phyloP scores from a whole-genome alignment of 2,797 vertebrate species.

The Myripristis murdjan region DNA sequence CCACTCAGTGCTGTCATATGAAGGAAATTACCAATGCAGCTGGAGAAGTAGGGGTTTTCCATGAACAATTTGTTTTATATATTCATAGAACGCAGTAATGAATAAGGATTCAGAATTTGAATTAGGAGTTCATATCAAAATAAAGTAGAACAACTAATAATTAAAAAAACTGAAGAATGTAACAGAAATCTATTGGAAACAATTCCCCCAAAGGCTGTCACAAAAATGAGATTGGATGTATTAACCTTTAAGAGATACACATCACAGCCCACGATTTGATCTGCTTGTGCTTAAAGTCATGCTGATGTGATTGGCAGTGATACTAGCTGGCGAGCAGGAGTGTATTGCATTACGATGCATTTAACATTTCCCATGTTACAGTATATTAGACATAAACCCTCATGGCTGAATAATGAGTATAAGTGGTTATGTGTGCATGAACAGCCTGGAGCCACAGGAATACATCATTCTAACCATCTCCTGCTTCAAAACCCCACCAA shows the following conservation, averaged over 20 bases:
- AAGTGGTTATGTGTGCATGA: not conserved
- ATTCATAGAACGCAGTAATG: too few species aligned
- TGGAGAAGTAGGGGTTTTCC: not conserved
- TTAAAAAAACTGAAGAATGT: too few species aligned
- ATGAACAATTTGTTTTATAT: too few species aligned
- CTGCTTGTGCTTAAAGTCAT: not conserved
- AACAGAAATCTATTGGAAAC: not conserved
- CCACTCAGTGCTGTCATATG: not conserved
- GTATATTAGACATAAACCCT: slow-evolving; percentile 1
- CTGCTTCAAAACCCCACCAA: slow-evolving; percentile 8
- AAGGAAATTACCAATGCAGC: not conserved
- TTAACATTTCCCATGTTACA: not conserved
- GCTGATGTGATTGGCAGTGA: slow-evolving; percentile 4
- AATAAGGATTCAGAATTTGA: too few species aligned
- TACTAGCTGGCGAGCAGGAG: not conserved
- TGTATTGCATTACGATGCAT: not conserved
- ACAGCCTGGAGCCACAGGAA: not conserved
- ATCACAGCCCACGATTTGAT: not conserved
- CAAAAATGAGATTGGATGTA: not conserved
- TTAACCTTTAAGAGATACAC: not conserved
- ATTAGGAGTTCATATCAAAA: not conserved
- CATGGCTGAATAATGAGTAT: not conserved
- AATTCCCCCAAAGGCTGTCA: not conserved
- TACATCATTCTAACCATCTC: not conserved
- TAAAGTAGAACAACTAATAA: not conserved